These are phyloP conservation scores for Megalonaias nervosa DNA, from an alignment of 1,140 invertebrate species.

Conservation along the genomic window DNA sequence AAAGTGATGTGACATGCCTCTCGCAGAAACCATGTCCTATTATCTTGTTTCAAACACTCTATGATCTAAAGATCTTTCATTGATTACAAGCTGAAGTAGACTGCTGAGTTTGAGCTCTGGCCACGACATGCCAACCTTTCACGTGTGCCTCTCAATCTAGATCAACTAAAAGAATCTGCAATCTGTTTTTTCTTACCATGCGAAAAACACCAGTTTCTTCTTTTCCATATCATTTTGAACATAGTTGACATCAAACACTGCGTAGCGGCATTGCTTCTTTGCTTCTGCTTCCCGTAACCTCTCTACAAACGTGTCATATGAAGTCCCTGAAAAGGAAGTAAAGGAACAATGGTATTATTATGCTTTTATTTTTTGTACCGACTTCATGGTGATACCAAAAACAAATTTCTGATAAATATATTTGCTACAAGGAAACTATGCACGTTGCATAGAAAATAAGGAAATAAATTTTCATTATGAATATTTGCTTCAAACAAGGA, in stretches of 20 bases:
- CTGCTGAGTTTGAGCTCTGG: no score
- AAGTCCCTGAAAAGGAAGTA: conserved; percentile 33
- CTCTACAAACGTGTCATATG: conserved; percentile 44
- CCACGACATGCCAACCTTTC: no score
- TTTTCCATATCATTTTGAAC: conserved; percentile 40
- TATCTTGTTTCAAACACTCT: no score
- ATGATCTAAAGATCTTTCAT: no score
- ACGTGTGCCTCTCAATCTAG: no score
- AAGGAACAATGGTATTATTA: no score
- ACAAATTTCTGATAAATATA: neutral
- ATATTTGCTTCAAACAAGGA: neutral
- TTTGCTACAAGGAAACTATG: neutral
- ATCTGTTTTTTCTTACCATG: conserved; percentile 36
- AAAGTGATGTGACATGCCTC: no score
- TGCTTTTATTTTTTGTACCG: no score
- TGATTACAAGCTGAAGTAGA: no score
- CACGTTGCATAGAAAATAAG: neutral
- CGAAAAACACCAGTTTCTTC: conserved; percentile 48
- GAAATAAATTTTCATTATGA: neutral
- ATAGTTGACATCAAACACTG: conserved; percentile 46
- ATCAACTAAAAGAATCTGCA: neutral
- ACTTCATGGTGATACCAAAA: no score
- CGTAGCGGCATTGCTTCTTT: conserved; percentile 47
- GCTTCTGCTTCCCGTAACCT: conserved; percentile 41
- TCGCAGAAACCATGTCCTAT: no score